A percentile compares a stretch with the other conserved stretches of the same genome.
phyloP scores from a whole-genome alignment of 2,113 vertebrate genomes.

The Azemiops feae region DNA sequence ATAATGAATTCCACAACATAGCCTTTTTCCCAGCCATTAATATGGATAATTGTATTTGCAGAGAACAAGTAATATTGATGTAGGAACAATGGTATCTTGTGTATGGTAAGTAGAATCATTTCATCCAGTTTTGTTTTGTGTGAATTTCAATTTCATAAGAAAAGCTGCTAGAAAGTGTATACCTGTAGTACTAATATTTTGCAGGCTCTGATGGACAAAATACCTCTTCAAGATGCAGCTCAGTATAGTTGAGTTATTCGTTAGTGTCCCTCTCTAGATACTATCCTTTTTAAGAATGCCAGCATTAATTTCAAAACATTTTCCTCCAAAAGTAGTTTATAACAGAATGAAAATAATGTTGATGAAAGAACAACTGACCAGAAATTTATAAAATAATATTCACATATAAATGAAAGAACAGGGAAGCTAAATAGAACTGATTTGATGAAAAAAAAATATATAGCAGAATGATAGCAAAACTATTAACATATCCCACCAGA shows the following conservation, averaged over 20 bases:
- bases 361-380: neutral
- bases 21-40: neutral
- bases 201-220: neutral
- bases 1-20: neutral
- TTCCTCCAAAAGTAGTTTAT: neutral
- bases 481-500: too few species aligned
- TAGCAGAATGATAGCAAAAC: neutral
- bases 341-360: neutral
- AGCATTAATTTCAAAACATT: neutral
- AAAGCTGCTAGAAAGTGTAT: too few species aligned
- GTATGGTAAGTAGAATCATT: neutral
- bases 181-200: neutral
- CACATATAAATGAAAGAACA: neutral
- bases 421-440: neutral
- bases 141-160: too few species aligned
- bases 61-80: neutral
- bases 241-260: neutral
- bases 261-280: neutral
- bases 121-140: too few species aligned
- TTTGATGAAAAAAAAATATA: too few species aligned
- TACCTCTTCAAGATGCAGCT: neutral
- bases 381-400: neutral
- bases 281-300: neutral
- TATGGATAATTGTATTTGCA: neutral
- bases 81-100: neutral